Evolutionary conservation across 2,113 vertebrate species (phyloP), one percentile per base, ranked within the genome.

Genomic region (Thunnus thynnus): DNA sequence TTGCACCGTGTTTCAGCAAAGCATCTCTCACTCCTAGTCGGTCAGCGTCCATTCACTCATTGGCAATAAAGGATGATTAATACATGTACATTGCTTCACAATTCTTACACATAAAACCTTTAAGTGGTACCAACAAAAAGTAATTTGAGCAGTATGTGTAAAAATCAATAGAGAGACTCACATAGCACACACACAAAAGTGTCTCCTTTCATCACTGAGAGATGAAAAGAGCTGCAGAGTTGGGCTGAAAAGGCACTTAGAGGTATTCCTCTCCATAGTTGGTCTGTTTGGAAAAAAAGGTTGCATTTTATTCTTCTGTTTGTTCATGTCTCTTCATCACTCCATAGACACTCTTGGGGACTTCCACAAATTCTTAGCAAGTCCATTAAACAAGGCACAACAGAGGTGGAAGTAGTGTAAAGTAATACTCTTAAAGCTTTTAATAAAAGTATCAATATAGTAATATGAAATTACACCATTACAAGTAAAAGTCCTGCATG

Each of bases 191-290:
- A 41, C 36, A 41, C 72, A 86, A 30, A 85, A 57, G 76, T 44
- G 46, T 58, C 66, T 80, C 20, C 85, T 88, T 92, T 89, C 81
- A 89, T 89, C 91, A 75, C 69, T 1, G 13, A 80, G 64, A 80
- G 70, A 88, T 80, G 78, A 82, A 83, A 81, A 82, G 83, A 85
- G 67, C 81, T 32, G 58, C 55, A 52, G 63, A 57, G 65, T 46
- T 48, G 48, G 64, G 36, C n/a, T 68, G 60, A 82, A 76, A 77
- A 77, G 52, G 44, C 76, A 80, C 78, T 83, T 54, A 74, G 79
- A 78, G 66, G 60, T 75, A 27, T 77, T 83, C 41, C 56, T 75
- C 12, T 76, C 80, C 70, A 20, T 46, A 58, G 63, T 57, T 63
- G 18, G 54, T 79, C 47, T 86, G 58, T 77, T 80, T 71, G 22